Evolutionary conservation across 2,113 vertebrate genomes (phyloP).

Genomic region (Dolichallabes microphthalmus): DNA sequence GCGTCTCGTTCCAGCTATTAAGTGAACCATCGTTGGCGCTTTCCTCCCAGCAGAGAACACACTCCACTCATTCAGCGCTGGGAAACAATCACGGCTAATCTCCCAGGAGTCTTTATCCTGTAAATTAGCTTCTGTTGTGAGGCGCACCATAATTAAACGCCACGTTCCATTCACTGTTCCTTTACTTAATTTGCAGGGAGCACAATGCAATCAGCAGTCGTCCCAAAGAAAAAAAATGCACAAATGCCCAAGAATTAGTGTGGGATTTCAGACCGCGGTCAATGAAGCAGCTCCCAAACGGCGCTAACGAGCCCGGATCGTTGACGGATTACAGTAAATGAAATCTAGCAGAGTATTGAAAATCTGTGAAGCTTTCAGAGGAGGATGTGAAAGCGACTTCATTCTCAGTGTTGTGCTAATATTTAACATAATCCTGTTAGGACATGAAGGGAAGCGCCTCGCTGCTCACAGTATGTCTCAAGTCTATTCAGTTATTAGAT

Average conservation of each 20-base stretch:
- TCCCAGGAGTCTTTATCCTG: conserved; percentile 30
- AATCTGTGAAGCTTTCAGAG: not conserved
- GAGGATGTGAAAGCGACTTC: conserved; percentile 1
- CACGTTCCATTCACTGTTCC: conserved; percentile 34
- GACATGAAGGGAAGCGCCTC: not conserved
- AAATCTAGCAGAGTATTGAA: not conserved
- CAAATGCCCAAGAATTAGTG: conserved; percentile 9
- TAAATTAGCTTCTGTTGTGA: conserved; percentile 23
- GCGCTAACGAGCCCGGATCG: not conserved
- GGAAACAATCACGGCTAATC: conserved; percentile 28
- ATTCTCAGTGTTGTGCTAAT: not conserved
- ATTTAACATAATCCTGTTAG: not conserved
- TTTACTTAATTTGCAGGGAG: conserved; percentile 39
- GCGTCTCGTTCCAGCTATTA: not conserved
- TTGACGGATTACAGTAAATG: conserved; percentile 8
- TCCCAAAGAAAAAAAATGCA: not conserved
- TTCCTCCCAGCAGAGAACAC: not conserved
- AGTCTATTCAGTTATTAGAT: too few species aligned
- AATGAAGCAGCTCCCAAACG: conserved; percentile 18
- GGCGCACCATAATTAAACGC: conserved; percentile 26
- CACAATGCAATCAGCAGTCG: conserved; percentile 28
- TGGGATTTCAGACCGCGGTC: conserved; percentile 27
- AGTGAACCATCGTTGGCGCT: not conserved
- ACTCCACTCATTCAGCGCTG: not conserved
- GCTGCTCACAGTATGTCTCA: not conserved